phyloP scores from a whole-genome alignment of 2,888 invertebrate species.

The Nysson spinosus region DNA sequence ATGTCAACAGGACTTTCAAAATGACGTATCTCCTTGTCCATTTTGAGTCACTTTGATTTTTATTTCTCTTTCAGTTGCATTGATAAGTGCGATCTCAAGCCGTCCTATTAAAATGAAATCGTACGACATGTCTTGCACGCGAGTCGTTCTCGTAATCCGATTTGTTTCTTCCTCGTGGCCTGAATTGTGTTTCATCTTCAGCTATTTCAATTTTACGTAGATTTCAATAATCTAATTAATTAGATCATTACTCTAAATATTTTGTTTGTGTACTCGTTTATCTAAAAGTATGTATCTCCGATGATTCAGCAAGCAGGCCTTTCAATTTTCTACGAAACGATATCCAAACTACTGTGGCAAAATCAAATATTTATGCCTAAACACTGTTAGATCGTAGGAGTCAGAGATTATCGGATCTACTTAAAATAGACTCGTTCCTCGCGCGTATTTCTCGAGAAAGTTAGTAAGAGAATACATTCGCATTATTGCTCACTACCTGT shows the following conservation, averaged over 20 bases:
- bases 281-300: no score
- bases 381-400: conserved; percentile 1
- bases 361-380: conserved; percentile 6
- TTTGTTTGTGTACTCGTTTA: no score
- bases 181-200: background rate
- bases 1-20: conserved; percentile 10
- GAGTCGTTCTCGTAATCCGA: conserved; percentile 26
- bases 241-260: no score
- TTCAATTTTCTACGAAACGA: background rate
- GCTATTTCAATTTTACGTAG: no score
- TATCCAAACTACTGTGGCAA: background rate
- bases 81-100: conserved; percentile 51
- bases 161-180: conserved; percentile 4
- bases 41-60: no score
- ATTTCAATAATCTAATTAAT: no score
- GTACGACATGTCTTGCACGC: conserved; percentile 3
- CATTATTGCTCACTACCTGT: background rate
- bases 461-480: background rate
- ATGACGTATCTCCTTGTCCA: no score
- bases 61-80: conserved; percentile 22
- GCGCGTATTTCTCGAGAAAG: background rate
- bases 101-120: conserved; percentile 27
- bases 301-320: no score
- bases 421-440: background rate
- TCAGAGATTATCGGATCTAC: conserved; percentile 23